Conservation (phyloP, 2,113 vertebrate species). For the Benitochromis conjunctus region DNA sequence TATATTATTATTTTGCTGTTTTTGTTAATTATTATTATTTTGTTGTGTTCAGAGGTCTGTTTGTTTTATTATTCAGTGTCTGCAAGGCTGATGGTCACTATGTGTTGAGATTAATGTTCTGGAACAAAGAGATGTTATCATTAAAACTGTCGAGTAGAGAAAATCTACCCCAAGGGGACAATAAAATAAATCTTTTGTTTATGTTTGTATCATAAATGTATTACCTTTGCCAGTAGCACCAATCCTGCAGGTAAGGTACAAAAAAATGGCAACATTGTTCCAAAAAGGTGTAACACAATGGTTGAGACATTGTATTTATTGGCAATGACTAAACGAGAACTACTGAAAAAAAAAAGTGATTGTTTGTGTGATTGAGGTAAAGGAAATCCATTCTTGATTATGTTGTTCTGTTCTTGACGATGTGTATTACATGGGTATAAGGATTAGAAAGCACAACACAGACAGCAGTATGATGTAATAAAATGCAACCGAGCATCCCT, state of each 20-base stretch:
- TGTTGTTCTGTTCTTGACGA: not conserved
- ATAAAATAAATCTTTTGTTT: not conserved
- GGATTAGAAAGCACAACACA: not conserved
- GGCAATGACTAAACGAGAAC: not conserved
- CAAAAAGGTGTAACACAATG: not conserved
- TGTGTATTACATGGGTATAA: rapidly evolving
- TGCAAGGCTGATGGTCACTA: not conserved
- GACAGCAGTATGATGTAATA: not conserved
- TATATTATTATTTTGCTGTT: not conserved
- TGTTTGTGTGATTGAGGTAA: not conserved
- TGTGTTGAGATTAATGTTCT: not conserved
- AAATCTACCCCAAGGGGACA: not conserved
- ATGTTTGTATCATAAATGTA: not conserved
- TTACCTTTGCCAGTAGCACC: not conserved
- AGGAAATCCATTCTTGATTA: not conserved
- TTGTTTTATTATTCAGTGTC: not conserved
- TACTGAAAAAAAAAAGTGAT: rapidly evolving
- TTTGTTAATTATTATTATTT: not conserved
- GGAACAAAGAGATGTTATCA: not conserved
- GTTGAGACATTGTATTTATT: not conserved
- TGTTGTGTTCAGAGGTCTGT: not conserved
- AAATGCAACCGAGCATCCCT: not conserved
- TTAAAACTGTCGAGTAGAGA: not conserved
- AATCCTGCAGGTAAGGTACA: not conserved
- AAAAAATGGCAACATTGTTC: not conserved